phyloP scores from a whole-genome alignment of 1,140 invertebrate species.

The Zaprionus tsacasi region DNA sequence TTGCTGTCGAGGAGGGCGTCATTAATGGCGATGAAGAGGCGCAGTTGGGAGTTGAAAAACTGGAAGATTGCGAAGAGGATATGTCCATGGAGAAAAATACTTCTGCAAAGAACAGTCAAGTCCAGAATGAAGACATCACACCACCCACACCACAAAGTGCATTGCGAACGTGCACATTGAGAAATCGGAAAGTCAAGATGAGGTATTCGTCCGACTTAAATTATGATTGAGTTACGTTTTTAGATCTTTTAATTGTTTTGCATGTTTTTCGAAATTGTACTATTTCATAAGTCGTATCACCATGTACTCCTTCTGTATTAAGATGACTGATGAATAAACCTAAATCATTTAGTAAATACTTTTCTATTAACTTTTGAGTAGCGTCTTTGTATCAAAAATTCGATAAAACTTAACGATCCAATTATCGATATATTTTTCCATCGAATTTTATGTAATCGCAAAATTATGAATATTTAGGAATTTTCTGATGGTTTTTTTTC shows the following conservation, averaged over 20 bases:
- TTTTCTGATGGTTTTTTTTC: not conserved
- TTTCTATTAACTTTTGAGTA: not conserved
- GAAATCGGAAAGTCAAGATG: constrained; percentile 64
- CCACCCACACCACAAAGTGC: not conserved
- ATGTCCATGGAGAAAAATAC: constrained; percentile 44
- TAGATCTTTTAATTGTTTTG: not conserved
- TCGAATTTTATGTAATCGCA: not conserved
- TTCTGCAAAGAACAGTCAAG: not conserved
- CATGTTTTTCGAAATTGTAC: not conserved
- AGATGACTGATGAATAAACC: not conserved
- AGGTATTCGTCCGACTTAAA: constrained; percentile 71
- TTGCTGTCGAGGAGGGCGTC: constrained; percentile 57
- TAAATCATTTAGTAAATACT: not conserved
- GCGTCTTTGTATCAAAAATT: not conserved
- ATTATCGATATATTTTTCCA: not conserved
- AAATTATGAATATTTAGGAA: not conserved
- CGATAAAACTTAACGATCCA: not conserved
- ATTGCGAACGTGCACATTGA: constrained; percentile 51
- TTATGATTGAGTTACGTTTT: constrained; percentile 39
- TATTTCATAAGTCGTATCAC: not conserved
- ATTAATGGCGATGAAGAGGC: constrained; percentile 47
- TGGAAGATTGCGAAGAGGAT: constrained; percentile 63
- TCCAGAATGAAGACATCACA: not conserved
- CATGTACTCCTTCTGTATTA: not conserved
- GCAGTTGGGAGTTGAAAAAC: constrained; percentile 20